Conservation (phyloP, 2,888 invertebrate genomes). For the Empis livida region DNA sequence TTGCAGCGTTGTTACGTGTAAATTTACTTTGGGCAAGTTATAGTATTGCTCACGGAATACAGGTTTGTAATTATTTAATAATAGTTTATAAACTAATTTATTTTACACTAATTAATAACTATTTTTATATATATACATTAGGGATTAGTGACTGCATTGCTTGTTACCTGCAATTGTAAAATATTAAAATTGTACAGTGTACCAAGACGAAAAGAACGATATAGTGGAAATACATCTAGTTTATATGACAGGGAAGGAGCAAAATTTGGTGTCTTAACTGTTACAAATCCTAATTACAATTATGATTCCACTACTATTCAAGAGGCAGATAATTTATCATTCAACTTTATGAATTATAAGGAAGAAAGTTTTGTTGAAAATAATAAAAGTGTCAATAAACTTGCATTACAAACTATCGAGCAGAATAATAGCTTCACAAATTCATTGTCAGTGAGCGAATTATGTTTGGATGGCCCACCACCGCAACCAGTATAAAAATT, state of each 20-base stretch:
- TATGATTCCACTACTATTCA: constrained; percentile 10
- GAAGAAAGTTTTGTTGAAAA: constrained; percentile 18
- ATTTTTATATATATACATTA: constrained; percentile 24
- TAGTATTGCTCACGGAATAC: constrained; percentile 37
- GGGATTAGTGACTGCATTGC: constrained; percentile 48
- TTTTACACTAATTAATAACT: no score
- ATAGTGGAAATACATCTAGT: constrained; percentile 16
- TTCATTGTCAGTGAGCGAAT: constrained; percentile 15
- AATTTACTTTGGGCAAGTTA: constrained; percentile 36
- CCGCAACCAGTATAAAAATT: constrained; percentile 16
- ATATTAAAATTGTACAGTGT: constrained; percentile 21
- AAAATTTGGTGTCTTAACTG: constrained; percentile 19
- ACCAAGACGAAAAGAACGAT: constrained; percentile 17
- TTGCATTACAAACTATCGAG: not conserved
- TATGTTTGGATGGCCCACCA: constrained; percentile 13
- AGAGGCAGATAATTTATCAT: constrained; percentile 7
- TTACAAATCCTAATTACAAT: constrained; percentile 21
- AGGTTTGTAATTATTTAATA: constrained; percentile 10
- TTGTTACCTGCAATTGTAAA: constrained; percentile 50
- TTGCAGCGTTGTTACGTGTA: constrained; percentile 31
- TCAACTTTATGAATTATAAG: constrained; percentile 15
- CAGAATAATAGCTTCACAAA: constrained; percentile 16
- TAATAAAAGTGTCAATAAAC: constrained; percentile 11
- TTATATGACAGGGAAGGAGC: constrained; percentile 20
- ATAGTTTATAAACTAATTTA: no score